Percentiles rank a stretch among this genome's conserved stretches.
Conservation (phyloP, 2,113 vertebrate genomes). For the Strix uralensis region DNA sequence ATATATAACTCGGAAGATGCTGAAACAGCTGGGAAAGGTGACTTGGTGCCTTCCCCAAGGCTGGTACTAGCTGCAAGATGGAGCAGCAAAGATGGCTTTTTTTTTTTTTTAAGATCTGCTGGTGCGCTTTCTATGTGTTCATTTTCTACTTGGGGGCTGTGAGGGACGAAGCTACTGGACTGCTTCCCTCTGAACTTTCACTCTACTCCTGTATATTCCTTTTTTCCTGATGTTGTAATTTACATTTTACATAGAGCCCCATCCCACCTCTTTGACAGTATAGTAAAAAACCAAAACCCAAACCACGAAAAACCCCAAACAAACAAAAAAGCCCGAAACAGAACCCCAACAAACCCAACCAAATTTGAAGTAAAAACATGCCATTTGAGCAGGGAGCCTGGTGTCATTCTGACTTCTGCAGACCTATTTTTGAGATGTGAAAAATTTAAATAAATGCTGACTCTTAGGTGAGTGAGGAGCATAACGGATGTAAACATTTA, state of each 20-base stretch:
- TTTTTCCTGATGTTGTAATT: conserved; percentile 70
- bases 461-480: conserved; percentile 75
- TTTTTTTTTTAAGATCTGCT: conserved; percentile 32
- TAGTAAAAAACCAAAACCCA: neutral
- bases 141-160: conserved; percentile 60
- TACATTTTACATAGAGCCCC: conserved; percentile 61
- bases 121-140: conserved; percentile 66
- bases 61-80: conserved; percentile 26
- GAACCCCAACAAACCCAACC: neutral
- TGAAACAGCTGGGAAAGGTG: conserved; percentile 41
- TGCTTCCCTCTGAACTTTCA: conserved; percentile 64
- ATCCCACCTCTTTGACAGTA: conserved; percentile 63
- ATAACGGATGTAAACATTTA: conserved; percentile 91
- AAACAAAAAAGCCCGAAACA: neutral
- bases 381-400: conserved; percentile 54
- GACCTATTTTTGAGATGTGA: conserved; percentile 76
- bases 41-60: conserved; percentile 19
- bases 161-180: conserved; percentile 55
- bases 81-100: conserved; percentile 26
- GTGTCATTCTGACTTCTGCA: conserved; percentile 71
- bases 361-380: conserved; percentile 12
- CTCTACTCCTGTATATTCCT: conserved; percentile 63
- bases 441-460: conserved; percentile 72
- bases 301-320: neutral
- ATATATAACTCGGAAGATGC: conserved; percentile 39